phyloP scores from a whole-genome alignment of 2,113 vertebrate genomes.

The Cepphus grylle region DNA sequence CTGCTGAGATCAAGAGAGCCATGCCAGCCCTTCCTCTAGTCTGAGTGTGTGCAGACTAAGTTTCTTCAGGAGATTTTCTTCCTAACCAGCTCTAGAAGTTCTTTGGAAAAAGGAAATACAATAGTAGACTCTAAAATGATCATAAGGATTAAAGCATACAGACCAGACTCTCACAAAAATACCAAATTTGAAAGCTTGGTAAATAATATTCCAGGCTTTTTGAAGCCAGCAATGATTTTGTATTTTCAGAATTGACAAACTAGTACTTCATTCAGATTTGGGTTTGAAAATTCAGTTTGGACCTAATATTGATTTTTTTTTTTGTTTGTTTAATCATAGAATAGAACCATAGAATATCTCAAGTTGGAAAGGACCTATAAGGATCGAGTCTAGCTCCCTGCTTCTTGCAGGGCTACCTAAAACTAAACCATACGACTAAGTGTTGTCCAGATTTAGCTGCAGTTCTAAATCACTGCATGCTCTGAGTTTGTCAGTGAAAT shows the following conservation, averaged over 20 bases:
- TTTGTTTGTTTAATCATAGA: neutral
- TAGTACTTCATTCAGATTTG: neutral
- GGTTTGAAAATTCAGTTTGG: neutral
- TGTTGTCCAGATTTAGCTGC: neutral
- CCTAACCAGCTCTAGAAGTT: neutral
- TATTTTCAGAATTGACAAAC: neutral
- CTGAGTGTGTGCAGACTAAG: neutral
- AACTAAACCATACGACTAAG: neutral
- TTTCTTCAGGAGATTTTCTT: neutral
- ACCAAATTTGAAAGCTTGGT: neutral
- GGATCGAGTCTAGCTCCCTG: neutral
- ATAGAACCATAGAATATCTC: neutral
- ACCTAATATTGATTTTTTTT: neutral
- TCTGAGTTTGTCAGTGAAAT: neutral
- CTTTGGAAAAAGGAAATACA: neutral
- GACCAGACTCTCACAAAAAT: neutral
- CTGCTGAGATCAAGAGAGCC: neutral
- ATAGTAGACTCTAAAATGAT: neutral
- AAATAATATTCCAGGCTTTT: neutral
- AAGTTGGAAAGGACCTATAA: neutral
- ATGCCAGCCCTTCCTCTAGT: neutral
- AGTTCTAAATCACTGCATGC: neutral
- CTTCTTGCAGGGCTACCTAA: neutral
- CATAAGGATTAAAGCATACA: neutral
- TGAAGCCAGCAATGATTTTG: neutral